phyloP scores from a whole-genome alignment of 1,140 invertebrate species.

The Drosophila baimaii region DNA sequence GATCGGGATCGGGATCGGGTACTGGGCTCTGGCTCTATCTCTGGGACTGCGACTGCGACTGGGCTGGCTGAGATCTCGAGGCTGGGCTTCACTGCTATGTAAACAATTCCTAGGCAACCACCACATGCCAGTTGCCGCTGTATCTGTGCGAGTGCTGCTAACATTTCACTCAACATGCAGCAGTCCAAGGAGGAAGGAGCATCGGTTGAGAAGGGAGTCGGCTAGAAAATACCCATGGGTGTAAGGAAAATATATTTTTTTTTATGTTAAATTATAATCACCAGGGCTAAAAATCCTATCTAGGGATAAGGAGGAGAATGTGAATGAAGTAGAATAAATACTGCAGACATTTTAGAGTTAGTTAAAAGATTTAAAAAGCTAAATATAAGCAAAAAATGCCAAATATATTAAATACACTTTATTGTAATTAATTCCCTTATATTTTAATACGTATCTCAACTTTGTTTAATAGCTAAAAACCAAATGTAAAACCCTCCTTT shows the following conservation, averaged over 20 bases:
- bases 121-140: constrained; percentile 20
- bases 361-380: no score
- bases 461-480: not conserved
- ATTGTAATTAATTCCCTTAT: not conserved
- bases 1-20: constrained; percentile 16
- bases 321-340: no score
- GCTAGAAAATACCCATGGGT: constrained; percentile 4
- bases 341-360: rapidly evolving
- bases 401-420: not conserved
- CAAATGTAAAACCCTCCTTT: rapidly evolving
- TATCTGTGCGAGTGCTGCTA: constrained; percentile 60
- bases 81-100: constrained; percentile 70
- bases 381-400: not conserved
- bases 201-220: constrained; percentile 2
- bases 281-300: no score
- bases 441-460: not conserved
- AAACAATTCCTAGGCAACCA: constrained; percentile 75
- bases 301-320: no score
- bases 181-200: constrained; percentile 27
- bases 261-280: not conserved
- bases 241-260: not conserved
- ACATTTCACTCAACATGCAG: constrained; percentile 79
- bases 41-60: not conserved
- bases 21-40: constrained; percentile 1
- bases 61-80: constrained; percentile 55